These are phyloP conservation scores for Crotalus viridis DNA, from an alignment of 2,113 vertebrate species.

Conservation along the genomic window DNA sequence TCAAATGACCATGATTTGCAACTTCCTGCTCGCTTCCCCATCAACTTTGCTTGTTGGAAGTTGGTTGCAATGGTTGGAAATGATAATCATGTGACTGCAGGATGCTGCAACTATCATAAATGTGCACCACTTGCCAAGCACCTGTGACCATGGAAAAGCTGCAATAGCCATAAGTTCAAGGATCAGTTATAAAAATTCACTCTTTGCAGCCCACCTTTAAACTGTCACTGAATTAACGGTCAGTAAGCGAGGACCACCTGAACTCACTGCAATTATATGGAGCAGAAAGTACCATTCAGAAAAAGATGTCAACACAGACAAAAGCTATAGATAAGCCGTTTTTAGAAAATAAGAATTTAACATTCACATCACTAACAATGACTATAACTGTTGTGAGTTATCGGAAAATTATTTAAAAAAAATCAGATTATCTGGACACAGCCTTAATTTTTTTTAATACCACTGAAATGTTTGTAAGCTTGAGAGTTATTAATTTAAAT, in stretches of 20 bases:
- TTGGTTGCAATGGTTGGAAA: neutral
- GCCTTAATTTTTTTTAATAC: neutral
- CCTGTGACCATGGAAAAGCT: neutral
- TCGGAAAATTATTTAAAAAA: neutral
- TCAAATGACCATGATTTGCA: neutral
- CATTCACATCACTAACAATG: neutral
- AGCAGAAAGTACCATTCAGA: neutral
- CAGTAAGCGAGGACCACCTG: neutral
- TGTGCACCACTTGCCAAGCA: neutral
- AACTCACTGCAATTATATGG: neutral
- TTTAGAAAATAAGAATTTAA: neutral
- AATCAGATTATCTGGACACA: neutral
- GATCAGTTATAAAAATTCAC: neutral
- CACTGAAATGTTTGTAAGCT: neutral
- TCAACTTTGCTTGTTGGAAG: neutral
- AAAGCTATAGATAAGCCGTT: neutral
- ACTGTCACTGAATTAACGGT: neutral
- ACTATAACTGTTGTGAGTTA: neutral
- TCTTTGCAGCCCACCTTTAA: neutral
- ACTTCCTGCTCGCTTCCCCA: neutral
- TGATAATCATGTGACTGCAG: neutral
- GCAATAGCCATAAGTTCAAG: neutral
- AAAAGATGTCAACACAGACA: neutral
- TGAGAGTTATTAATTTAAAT: neutral
- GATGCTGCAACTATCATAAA: neutral